phyloP scores from a whole-genome alignment of 2,113 vertebrate species.

The Myrmecobius fasciatus region DNA sequence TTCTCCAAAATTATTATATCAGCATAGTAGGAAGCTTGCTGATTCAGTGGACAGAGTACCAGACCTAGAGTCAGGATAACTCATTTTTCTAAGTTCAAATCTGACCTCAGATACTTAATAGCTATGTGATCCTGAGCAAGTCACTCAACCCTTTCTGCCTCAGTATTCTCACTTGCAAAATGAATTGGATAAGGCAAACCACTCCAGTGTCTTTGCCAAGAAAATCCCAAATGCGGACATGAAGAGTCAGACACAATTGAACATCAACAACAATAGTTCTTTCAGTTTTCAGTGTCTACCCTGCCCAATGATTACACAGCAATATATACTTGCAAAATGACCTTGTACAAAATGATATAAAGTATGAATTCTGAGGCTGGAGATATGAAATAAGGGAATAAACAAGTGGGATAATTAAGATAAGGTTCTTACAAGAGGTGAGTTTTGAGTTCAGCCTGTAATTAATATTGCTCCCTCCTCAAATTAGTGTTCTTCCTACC shows the following conservation, averaged over 20 bases:
- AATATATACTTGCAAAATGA: neutral
- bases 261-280: neutral
- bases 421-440: neutral
- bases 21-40: neutral
- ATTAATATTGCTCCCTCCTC: neutral
- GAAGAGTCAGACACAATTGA: neutral
- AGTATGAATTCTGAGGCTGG: neutral
- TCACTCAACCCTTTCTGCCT: neutral
- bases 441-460: neutral
- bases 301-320: neutral
- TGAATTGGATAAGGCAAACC: too few relatives aligned
- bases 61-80: too few relatives aligned
- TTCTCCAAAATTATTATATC: neutral
- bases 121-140: neutral
- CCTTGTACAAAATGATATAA: neutral
- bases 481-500: neutral
- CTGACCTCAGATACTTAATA: neutral
- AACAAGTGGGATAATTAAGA: neutral
- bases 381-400: neutral
- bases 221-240: too few relatives aligned
- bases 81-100: constrained; percentile 1
- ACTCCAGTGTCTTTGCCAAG: too few relatives aligned
- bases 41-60: too few relatives aligned
- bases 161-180: too few relatives aligned
- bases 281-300: neutral